Base-by-base conservation (phyloP, 2,113 vertebrate species). In the Boulengeromyrus knoepffleri region DNA sequence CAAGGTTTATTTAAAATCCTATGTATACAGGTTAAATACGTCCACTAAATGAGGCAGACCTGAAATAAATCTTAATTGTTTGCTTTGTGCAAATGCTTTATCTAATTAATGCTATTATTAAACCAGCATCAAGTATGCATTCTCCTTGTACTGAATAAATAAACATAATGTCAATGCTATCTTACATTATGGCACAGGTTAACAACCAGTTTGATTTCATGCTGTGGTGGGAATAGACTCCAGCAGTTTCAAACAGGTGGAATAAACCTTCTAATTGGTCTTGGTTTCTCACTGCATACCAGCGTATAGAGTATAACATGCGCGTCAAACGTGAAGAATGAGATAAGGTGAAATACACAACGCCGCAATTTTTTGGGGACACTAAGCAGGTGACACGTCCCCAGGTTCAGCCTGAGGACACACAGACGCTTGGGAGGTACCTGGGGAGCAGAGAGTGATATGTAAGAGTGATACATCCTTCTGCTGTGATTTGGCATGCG, bases 61-160 rank as follows among this genome's bases (percentile, higher is more conserved):
- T 77, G 27, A 77, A 80, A 77, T 77, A 77, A 77, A 42, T 80
- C 15, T 80, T 80, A 80, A 80, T 80, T 80, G 84, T n/a, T n/a
- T 86, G 24, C 21, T 47, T 47, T 50, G 27, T 49, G 45, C 10
- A 15, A 86, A 86, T 50, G 84, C 46, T 47, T 86, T 86, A 86
- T 50, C 45, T 47, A 31, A 50, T 50, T 47, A 50, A 50, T 49
- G 84, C 21, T 50, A 86, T 86, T 47, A 85, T n/a, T 85, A 49
- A 46, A 85, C 8, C 42, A 21, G 84, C 45, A 13, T 49, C 84
- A 86, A n/a, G n/a, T n/a, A 86, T 50, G 47, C 13, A 27, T 85
- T 85, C 21, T 85, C 39, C 83, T 21, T 49, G 83, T 47, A 46
- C 19, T 86, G 84, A 50, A 86, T 49, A 86, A 47, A 86, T 86